These are phyloP conservation scores for Isurus oxyrinchus DNA, from an alignment of 2,113 vertebrate genomes.

Conservation along the genomic window DNA sequence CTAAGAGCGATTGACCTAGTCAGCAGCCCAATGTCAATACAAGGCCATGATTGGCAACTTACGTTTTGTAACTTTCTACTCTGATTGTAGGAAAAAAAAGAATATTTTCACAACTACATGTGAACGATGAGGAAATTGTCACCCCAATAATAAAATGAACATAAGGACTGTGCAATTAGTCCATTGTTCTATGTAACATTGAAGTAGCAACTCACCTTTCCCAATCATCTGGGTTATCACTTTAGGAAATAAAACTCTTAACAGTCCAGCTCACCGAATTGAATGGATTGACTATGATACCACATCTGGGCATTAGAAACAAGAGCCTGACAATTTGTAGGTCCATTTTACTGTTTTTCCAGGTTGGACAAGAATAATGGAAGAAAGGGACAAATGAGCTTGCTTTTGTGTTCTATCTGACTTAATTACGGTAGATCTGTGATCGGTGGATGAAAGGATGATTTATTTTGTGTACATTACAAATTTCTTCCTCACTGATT, in stretches of 20 bases:
- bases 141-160: background rate
- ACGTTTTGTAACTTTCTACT: background rate
- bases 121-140: background rate
- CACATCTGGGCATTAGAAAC: background rate
- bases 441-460: background rate
- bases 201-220: background rate
- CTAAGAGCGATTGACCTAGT: background rate
- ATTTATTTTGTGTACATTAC: background rate
- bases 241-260: background rate
- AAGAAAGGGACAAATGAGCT: background rate
- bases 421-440: background rate
- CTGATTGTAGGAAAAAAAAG: background rate
- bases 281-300: background rate
- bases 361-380: background rate
- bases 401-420: background rate
- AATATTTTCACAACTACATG: background rate
- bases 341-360: background rate
- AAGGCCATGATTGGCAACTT: background rate
- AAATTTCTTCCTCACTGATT: background rate
- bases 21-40: background rate
- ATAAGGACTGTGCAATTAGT: background rate
- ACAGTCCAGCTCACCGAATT: background rate
- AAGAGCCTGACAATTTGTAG: background rate
- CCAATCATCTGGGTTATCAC: background rate
- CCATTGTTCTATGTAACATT: background rate